Evolutionary conservation across 2,113 vertebrate species (phyloP).

Genomic region (Micronisus gabar): DNA sequence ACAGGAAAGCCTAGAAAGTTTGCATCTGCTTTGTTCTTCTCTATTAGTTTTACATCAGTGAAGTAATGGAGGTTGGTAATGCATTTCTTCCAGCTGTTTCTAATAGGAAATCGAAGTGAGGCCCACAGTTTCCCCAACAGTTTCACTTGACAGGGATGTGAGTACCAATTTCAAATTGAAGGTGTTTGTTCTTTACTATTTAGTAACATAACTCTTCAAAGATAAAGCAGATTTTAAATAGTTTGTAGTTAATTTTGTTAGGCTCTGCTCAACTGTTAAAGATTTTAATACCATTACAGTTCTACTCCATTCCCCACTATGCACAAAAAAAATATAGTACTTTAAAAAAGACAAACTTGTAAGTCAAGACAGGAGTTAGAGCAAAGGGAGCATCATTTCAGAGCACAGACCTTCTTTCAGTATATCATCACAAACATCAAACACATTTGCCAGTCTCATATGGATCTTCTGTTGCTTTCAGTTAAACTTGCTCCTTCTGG

Average conservation of each 20-base stretch:
- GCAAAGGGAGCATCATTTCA: background rate
- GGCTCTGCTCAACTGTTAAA: background rate
- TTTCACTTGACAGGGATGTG: background rate
- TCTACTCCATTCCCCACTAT: background rate
- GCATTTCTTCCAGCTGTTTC: background rate
- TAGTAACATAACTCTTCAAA: background rate
- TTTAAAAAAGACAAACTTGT: background rate
- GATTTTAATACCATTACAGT: background rate
- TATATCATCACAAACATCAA: background rate
- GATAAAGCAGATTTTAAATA: background rate
- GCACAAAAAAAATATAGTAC: background rate
- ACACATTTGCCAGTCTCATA: background rate
- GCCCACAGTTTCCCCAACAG: background rate
- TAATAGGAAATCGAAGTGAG: background rate
- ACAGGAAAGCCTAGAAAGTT: background rate
- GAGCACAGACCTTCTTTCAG: background rate
- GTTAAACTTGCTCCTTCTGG: background rate
- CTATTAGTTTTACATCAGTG: background rate
- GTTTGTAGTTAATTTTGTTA: background rate
- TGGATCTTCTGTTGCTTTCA: background rate
- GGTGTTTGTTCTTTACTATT: background rate
- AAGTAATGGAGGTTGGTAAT: background rate
- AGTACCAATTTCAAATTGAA: background rate
- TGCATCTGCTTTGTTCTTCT: background rate
- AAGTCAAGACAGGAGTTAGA: background rate